phyloP scores from a whole-genome alignment of 2,113 vertebrate genomes.

The Pygoscelis adeliae region DNA sequence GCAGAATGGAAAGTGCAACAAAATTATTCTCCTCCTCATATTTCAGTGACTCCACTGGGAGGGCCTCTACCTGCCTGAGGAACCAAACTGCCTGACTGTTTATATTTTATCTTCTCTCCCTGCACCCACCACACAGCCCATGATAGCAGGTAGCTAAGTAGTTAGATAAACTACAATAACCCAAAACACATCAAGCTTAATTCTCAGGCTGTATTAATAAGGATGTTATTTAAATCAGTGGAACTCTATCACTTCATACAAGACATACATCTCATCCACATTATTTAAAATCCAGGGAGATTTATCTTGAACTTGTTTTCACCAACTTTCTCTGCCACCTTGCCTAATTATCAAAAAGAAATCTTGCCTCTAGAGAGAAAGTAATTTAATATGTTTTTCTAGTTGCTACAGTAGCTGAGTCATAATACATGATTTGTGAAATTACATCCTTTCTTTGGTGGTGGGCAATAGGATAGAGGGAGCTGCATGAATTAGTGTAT shows the following conservation, averaged over 20 bases:
- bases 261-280: neutral
- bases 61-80: neutral
- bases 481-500: constrained; percentile 4
- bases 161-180: neutral
- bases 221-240: neutral
- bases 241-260: neutral
- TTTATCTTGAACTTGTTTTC: constrained; percentile 1
- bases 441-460: constrained; percentile 40
- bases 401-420: constrained; percentile 43
- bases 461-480: constrained; percentile 1
- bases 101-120: neutral
- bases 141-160: neutral
- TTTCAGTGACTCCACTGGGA: neutral
- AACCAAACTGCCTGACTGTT: neutral
- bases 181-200: neutral
- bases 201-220: neutral
- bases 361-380: constrained; percentile 37
- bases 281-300: neutral
- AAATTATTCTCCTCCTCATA: neutral
- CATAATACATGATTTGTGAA: constrained; percentile 47
- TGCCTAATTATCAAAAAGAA: constrained; percentile 13
- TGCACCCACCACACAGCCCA: neutral
- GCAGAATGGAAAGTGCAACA: neutral
- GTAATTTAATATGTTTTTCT: constrained; percentile 37
- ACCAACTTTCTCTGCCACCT: neutral